Evolutionary conservation across 2,113 vertebrate species (phyloP).

Genomic region (Osmerus mordax): DNA sequence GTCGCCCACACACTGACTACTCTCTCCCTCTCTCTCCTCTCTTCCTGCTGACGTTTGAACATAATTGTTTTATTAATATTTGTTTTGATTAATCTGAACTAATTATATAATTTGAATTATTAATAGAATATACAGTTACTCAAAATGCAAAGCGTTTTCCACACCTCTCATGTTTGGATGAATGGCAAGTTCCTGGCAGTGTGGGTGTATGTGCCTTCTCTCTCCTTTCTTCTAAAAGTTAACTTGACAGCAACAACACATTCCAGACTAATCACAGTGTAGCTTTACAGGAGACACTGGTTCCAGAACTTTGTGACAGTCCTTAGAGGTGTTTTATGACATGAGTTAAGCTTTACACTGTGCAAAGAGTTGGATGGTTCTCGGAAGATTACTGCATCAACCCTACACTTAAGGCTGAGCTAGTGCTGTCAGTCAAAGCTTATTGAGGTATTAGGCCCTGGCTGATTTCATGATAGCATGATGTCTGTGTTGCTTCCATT

Average conservation of each 20-base stretch:
- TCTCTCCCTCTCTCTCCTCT: neutral
- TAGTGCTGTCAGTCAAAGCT: constrained; percentile 22
- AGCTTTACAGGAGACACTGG: constrained; percentile 38
- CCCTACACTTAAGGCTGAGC: constrained; percentile 22
- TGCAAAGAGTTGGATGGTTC: constrained; percentile 22
- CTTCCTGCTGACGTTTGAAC: no score
- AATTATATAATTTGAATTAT: no score
- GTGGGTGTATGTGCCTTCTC: constrained; percentile 40
- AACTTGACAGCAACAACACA: constrained; percentile 37
- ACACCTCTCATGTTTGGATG: constrained; percentile 46
- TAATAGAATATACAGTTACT: neutral
- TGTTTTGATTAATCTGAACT: no score
- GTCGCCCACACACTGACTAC: constrained; percentile 38
- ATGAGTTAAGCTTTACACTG: constrained; percentile 33
- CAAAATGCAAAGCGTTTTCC: constrained; percentile 47
- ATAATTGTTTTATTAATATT: no score
- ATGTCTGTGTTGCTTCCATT: neutral
- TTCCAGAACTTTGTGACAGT: constrained; percentile 52
- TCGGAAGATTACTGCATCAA: constrained; percentile 14
- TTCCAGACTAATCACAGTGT: constrained; percentile 49
- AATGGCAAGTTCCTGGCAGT: constrained; percentile 34
- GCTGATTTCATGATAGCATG: constrained; percentile 5
- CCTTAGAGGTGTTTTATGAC: constrained; percentile 43
- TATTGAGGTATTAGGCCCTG: neutral
- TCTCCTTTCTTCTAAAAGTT: constrained; percentile 37